Conservation (phyloP, 2,113 vertebrate species). For the Corythoichthys haematopterus region DNA sequence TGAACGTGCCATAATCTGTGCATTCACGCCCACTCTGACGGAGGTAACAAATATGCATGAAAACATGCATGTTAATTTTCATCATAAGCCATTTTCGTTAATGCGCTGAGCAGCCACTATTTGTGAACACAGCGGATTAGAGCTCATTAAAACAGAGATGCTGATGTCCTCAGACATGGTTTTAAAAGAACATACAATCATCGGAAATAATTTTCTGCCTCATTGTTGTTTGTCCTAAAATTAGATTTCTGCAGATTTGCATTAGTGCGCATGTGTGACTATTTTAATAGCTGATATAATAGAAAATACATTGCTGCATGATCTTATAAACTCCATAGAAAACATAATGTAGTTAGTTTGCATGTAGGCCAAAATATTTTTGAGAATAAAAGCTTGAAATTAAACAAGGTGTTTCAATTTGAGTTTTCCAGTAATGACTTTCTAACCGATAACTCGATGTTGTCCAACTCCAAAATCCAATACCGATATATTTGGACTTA, state of each 20-base stretch:
- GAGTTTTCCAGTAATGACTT: too few species aligned
- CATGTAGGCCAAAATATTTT: not conserved
- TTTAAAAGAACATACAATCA: constrained; percentile 20
- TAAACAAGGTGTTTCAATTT: not conserved
- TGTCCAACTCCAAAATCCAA: too few species aligned
- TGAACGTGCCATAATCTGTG: constrained; percentile 64
- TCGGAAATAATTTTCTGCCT: not conserved
- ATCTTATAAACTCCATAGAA: not conserved
- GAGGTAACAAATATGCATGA: constrained; percentile 24
- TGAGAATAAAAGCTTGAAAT: not conserved
- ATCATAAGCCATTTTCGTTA: constrained; percentile 21
- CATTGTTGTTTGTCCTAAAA: constrained; percentile 14
- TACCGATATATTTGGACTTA: too few species aligned
- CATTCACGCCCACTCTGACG: constrained; percentile 40
- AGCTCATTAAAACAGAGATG: constrained; percentile 22
- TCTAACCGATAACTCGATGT: too few species aligned
- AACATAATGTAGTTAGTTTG: not conserved
- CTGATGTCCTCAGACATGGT: constrained; percentile 36
- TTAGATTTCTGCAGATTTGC: not conserved
- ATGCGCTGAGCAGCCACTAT: constrained; percentile 23
- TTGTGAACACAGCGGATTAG: constrained; percentile 58
- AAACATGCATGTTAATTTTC: constrained; percentile 16
- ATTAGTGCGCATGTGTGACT: not conserved
- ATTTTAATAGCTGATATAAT: not conserved
- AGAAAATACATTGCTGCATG: not conserved